A percentile compares a stretch with the other conserved stretches of the same genome.
Evolutionary conservation across 2,113 vertebrate genomes (phyloP).

Genomic region (Vidua macroura): DNA sequence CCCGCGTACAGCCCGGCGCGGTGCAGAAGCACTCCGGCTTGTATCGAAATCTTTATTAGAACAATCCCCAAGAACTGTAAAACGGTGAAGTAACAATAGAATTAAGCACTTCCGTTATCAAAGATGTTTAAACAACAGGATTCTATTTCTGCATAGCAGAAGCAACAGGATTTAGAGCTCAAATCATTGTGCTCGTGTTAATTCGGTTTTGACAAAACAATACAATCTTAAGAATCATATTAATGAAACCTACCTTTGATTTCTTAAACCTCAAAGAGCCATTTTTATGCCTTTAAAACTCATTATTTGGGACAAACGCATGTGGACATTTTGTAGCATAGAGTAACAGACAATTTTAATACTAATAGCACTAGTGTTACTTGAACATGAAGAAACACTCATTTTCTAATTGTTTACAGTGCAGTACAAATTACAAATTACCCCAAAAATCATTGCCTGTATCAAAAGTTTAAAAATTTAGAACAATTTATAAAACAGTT

Average conservation of each 20-base stretch:
- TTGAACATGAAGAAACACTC: conserved; percentile 43
- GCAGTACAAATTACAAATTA: conserved; percentile 55
- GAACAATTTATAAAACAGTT: conserved; percentile 47
- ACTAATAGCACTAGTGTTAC: conserved; percentile 27
- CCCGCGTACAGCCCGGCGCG: background rate
- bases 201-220: conserved; percentile 64
- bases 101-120: conserved; percentile 68
- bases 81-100: conserved; percentile 65
- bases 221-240: background rate
- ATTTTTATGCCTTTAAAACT: background rate
- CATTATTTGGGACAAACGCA: background rate
- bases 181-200: conserved; percentile 32
- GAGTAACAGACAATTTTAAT: conserved; percentile 13
- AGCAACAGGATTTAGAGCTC: conserved; percentile 61
- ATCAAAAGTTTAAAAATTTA: conserved; percentile 71
- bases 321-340: background rate
- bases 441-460: conserved; percentile 52
- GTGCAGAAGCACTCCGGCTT: background rate
- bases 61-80: conserved; percentile 63
- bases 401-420: conserved; percentile 13
- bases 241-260: conserved; percentile 9
- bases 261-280: background rate
- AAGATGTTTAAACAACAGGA: conserved; percentile 54
- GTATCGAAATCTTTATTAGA: conserved; percentile 78
- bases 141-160: conserved; percentile 79